Base-by-base conservation (phyloP, 2,888 invertebrate genomes). In the Clostera curtula region DNA sequence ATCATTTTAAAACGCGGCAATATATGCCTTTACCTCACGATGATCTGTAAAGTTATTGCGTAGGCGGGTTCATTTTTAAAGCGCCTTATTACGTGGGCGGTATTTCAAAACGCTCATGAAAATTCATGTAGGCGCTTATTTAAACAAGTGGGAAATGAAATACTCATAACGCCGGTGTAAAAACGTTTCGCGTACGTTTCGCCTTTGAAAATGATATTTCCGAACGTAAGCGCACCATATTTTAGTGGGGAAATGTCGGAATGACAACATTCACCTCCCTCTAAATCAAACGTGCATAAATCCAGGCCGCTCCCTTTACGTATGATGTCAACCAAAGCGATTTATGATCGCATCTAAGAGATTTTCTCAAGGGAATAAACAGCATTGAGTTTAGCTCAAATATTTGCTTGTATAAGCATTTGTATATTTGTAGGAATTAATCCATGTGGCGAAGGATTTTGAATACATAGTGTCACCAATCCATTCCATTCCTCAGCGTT, bases 251-350 rank as follows among this genome's bases (percentile, higher is more conserved):
- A 43, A 48, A 47, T 44, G 52, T 49, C 49, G 49, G 49, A 63
- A 68, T 62, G 66, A 64, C 65, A 67, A 61, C 60, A 53, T 60
- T 60, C 56, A 65, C 65, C 65, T 63, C 57, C 60, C 57, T 62
- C 61, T 73, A 76, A 76, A 79, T 80, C 79, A 75, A 74, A 77
- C 72, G 67, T 69, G 72, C 70, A 77, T 77, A 79, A 77, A 79
- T 79, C 76, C 70, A 68, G 59, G 59, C 66, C 66, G 56, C 68
- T 70, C 71, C 73, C 73, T 75, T 75, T 67, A 68, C 71, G 74
- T 73, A 76, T 80, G 77, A 79, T 73, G 77, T 77, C 77, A 79
- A 70, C 69, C 64, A 65, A 72, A 73, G 68, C 75, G 76, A 79
- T 80, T 80, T 82, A 80, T 76, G 77, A 74, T 72, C 66, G 58